These are phyloP conservation scores for Aleiodes leptofemur DNA, from an alignment of 2,888 invertebrate genomes.

Conservation along the genomic window DNA sequence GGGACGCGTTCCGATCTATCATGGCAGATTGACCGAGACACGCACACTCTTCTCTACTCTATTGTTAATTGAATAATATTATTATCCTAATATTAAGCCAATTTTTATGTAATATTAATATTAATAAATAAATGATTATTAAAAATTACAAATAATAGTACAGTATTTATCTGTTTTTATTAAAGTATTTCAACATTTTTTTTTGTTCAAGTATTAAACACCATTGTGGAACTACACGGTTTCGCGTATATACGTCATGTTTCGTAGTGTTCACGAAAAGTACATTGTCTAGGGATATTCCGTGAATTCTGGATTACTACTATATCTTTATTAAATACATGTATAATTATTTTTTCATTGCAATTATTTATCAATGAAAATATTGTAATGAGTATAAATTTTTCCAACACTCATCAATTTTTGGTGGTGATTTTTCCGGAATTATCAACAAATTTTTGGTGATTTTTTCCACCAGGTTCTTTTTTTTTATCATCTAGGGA, in stretches of 20 bases:
- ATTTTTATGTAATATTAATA: neutral
- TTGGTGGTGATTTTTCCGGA: neutral
- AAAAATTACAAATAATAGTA: neutral
- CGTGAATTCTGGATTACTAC: neutral
- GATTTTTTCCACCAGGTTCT: neutral
- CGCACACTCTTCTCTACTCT: constrained; percentile 55
- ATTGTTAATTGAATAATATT: neutral
- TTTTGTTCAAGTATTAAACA: neutral
- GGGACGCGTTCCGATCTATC: constrained; percentile 73
- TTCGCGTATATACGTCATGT: constrained; percentile 32
- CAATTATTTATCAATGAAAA: no score
- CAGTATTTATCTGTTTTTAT: neutral
- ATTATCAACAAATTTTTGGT: neutral
- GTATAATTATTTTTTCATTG: neutral
- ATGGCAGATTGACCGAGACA: constrained; percentile 71
- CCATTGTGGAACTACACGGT: constrained; percentile 12
- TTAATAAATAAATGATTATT: neutral
- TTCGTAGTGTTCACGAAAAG: constrained; percentile 1
- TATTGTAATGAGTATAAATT: neutral
- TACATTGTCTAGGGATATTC: constrained; percentile 18
- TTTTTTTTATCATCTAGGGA: neutral
- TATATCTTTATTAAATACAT: no score
- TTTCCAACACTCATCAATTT: constrained; percentile 2
- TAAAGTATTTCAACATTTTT: neutral
- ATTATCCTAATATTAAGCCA: neutral